Evolutionary conservation across 2,888 invertebrate genomes (phyloP).

Genomic region (Hirudinaria manillensis): DNA sequence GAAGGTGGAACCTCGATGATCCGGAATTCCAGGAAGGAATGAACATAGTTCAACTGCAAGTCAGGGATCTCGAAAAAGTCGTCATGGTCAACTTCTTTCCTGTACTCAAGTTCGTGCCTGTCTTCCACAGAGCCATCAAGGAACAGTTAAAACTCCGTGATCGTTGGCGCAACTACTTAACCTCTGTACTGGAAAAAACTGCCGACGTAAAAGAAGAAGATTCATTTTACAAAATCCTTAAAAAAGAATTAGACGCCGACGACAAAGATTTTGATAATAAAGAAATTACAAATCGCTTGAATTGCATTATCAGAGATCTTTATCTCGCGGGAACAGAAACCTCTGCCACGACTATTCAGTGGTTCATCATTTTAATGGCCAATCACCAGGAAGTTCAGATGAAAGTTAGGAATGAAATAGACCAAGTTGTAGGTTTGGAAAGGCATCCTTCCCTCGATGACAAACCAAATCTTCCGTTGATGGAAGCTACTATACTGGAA

Average conservation of each 20-base stretch:
- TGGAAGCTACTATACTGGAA: constrained; percentile 46
- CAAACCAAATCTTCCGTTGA: constrained; percentile 42
- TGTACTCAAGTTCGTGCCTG: constrained; percentile 15
- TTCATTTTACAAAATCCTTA: constrained; percentile 10
- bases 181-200: not conserved
- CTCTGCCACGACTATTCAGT: constrained; percentile 46
- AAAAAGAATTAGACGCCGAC: not conserved
- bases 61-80: not conserved
- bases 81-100: constrained; percentile 23
- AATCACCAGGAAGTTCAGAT: constrained; percentile 45
- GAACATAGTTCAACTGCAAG: not conserved
- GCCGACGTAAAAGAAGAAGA: not conserved
- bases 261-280: not conserved
- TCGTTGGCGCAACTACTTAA: not conserved
- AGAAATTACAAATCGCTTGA: not conserved
- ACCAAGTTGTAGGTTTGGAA: constrained; percentile 30
- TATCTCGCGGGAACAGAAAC: constrained; percentile 47
- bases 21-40: not conserved
- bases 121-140: not conserved
- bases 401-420: constrained; percentile 45
- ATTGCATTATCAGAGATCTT: constrained; percentile 11
- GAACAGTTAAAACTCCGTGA: not conserved
- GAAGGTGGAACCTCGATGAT: constrained; percentile 16
- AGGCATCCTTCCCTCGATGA: constrained; percentile 39
- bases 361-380: constrained; percentile 47